phyloP scores from a whole-genome alignment of 2,113 vertebrate genomes.

The Arvicanthis niloticus region DNA sequence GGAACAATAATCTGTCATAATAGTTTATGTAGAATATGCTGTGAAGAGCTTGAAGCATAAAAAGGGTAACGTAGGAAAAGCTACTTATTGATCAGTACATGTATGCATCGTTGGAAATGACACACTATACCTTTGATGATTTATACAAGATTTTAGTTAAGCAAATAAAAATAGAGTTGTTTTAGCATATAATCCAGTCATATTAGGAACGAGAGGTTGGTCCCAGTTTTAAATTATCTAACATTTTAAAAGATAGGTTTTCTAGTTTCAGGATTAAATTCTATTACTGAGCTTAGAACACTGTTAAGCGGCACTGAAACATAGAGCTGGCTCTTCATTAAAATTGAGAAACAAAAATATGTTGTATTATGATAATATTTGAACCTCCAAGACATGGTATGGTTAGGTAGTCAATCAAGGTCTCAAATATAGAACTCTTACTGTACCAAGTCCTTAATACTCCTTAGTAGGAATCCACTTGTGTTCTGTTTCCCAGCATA shows the following conservation, averaged over 20 bases:
- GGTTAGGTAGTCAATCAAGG: neutral
- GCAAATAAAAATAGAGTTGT: neutral
- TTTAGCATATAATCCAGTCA: neutral
- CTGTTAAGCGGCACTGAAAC: neutral
- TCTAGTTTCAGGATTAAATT: neutral
- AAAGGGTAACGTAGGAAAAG: neutral
- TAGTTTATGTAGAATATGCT: neutral
- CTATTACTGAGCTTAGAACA: neutral
- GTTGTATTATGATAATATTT: neutral
- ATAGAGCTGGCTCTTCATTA: neutral
- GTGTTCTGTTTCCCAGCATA: neutral
- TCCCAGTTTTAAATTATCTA: neutral
- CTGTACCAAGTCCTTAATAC: neutral
- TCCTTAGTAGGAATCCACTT: neutral
- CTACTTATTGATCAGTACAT: neutral
- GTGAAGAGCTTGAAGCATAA: neutral
- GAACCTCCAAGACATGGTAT: neutral
- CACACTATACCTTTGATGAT: no score
- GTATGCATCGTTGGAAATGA: neutral
- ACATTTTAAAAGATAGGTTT: neutral
- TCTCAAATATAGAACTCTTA: neutral
- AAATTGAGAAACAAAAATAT: constrained; percentile 11
- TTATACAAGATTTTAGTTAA: neutral
- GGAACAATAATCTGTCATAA: neutral
- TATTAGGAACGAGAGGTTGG: neutral